A percentile compares a stretch with the other conserved stretches of the same genome.
Evolutionary conservation across 2,888 invertebrate species (phyloP).

Genomic region (Dioctria rufipes): DNA sequence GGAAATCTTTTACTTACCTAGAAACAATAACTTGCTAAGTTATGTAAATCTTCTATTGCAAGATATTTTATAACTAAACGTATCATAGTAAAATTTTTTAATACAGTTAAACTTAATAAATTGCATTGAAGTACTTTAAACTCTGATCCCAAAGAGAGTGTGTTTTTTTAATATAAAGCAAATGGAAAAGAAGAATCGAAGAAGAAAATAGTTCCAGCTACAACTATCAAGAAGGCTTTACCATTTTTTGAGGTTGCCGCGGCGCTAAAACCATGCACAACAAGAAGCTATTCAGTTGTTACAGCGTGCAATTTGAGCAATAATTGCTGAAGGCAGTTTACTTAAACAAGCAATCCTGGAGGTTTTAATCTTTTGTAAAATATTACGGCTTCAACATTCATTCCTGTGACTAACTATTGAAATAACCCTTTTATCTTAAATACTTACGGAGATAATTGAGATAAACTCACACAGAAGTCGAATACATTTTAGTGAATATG

Average conservation of each 20-base stretch:
- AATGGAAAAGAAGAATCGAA: not conserved
- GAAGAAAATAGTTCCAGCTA: slow-evolving; percentile 2
- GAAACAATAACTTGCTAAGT: not conserved
- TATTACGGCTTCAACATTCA: slow-evolving; percentile 16
- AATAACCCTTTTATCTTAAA: slow-evolving; percentile 11
- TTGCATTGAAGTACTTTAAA: slow-evolving; percentile 6
- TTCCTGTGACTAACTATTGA: slow-evolving; percentile 20
- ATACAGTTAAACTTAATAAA: slow-evolving; percentile 13
- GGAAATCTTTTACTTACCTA: not conserved
- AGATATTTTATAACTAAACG: not conserved
- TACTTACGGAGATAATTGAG: slow-evolving; percentile 4
- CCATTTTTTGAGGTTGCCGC: slow-evolving; percentile 39
- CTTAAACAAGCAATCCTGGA: not conserved
- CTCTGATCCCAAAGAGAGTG: not conserved
- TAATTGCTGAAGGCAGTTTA: slow-evolving; percentile 35
- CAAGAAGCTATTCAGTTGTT: slow-evolving; percentile 16
- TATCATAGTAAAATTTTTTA: not conserved
- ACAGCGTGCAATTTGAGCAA: slow-evolving; percentile 43
- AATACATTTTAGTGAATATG: not conserved
- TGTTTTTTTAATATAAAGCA: not conserved
- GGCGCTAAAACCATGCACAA: slow-evolving; percentile 12
- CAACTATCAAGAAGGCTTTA: slow-evolving; percentile 26
- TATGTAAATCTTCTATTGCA: not conserved
- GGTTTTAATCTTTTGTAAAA: slow-evolving; percentile 16
- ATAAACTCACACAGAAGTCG: not conserved